These are phyloP conservation scores for Chiroxiphia lanceolata DNA, from an alignment of 2,797 vertebrate species.

Conservation along the genomic window DNA sequence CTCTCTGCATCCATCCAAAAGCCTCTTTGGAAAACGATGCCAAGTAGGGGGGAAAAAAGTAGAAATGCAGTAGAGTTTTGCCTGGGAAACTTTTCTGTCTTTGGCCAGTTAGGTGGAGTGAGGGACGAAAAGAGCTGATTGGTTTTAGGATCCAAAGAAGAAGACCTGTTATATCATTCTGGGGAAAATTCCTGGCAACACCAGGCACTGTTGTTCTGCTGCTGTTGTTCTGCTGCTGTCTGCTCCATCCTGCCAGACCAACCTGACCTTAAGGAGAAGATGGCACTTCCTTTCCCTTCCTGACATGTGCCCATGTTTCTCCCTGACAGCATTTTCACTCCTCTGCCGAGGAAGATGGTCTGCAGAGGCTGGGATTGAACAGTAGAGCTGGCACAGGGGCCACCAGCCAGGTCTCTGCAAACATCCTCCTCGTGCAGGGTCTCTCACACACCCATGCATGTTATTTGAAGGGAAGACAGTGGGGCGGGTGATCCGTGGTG, in stretches of 20 bases:
- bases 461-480: not conserved
- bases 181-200: not conserved
- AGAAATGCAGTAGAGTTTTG: not conserved
- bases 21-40: not conserved
- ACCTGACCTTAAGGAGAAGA: not conserved
- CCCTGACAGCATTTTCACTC: fast-evolving
- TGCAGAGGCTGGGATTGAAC: not conserved
- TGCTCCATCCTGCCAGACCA: not conserved
- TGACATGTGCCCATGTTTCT: not conserved
- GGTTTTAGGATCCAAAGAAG: not conserved
- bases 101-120: not conserved
- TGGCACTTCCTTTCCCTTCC: fast-evolving
- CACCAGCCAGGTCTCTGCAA: not conserved
- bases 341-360: fast-evolving
- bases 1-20: not conserved
- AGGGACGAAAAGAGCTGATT: not conserved
- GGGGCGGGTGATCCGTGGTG: not conserved
- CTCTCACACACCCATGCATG: fast-evolving
- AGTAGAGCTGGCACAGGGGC: not conserved
- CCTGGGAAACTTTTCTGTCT: not conserved
- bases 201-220: fast-evolving
- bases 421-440: fast-evolving
- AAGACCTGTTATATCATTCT: not conserved
- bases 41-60: not conserved
- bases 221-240: fast-evolving